Evolutionary conservation across 2,888 invertebrate species (phyloP), one percentile per base, ranked within the genome.

Genomic region (Cheilosia soror): DNA sequence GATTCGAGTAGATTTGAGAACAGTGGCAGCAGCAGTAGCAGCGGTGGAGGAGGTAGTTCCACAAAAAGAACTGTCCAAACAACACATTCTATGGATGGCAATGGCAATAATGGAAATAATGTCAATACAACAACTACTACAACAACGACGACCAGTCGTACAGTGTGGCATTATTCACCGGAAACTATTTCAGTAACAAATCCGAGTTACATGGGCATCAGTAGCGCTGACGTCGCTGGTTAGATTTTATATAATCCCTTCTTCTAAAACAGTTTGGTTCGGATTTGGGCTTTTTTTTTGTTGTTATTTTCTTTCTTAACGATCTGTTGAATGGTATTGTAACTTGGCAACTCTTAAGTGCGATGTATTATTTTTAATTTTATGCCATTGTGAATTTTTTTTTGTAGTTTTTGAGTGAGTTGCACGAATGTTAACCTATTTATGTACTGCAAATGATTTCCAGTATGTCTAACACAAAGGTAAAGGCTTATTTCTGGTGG

Each of bases 171-270:
- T 88, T 88, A 89, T 88, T 88, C 90, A 51, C 88, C 87, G 79
- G 91, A 92, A 85, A 91, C 90, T 88, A 92, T 91, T 88, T 90
- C 91, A 88, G 91, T 91, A 88, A 91, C 92, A 89, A 92, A 92
- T 89, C 92, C 92, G 88, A 92, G 91, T 88, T 92, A 92, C 88
- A 91, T 91, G 91, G 91, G 91, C 88, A 90, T 91, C 87, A 89
- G 89, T 88, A 91, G 91, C 90, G 91, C 90, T 88, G 92, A 92
- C 88, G 91, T 90, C 90, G 90, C 90, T 90, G 91, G 92, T 92
- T 91, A 90, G 90, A 76, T 63, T 58, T 57, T 73, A 29, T 72
- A 78, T 55, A 20, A 53, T 15, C 25, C 27, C 20, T 58, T 44
- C 57, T 71, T 66, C 29, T 51, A 47, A 47, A 47, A 47, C 47